Percentiles rank a stretch among this genome's conserved stretches.
Conservation (phyloP, 2,888 invertebrate species). For the Amphipoea lucens region DNA sequence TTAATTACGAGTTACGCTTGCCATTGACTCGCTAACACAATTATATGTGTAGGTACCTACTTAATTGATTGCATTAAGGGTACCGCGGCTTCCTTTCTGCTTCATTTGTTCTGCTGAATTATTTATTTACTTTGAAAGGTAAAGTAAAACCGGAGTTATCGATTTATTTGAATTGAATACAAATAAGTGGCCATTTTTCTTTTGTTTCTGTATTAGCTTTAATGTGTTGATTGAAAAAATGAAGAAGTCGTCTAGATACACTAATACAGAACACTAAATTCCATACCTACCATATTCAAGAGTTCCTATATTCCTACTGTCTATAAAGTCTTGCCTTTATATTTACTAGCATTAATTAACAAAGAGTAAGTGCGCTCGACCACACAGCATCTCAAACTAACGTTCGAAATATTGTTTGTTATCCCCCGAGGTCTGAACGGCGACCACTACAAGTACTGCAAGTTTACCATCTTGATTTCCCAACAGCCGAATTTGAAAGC, state of each 20-base stretch:
- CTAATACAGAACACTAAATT: not conserved
- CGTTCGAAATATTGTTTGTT: constrained; percentile 72
- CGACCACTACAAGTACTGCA: constrained; percentile 77
- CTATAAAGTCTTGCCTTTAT: constrained; percentile 7
- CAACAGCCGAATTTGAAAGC: constrained; percentile 83
- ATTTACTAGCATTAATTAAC: constrained; percentile 48
- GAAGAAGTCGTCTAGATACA: not conserved
- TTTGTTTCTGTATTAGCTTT: not conserved
- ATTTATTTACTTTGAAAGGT: constrained; percentile 65
- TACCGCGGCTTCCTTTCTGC: constrained; percentile 67
- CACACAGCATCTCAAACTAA: constrained; percentile 67
- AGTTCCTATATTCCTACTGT: not conserved
- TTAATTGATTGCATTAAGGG: constrained; percentile 74
- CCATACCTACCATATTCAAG: not conserved
- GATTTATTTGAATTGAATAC: constrained; percentile 38
- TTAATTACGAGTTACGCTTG: constrained; percentile 81
- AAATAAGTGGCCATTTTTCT: not conserved
- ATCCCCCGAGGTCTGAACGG: constrained; percentile 72
- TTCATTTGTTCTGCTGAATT: constrained; percentile 73
- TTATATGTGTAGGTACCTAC: constrained; percentile 75
- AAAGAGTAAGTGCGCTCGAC: constrained; percentile 50
- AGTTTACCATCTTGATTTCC: constrained; percentile 87
- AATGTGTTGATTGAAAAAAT: not conserved
- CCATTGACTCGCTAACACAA: constrained; percentile 76
- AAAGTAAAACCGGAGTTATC: constrained; percentile 35